Conservation (phyloP, 2,113 vertebrate genomes). For the Oplegnathus fasciatus region DNA sequence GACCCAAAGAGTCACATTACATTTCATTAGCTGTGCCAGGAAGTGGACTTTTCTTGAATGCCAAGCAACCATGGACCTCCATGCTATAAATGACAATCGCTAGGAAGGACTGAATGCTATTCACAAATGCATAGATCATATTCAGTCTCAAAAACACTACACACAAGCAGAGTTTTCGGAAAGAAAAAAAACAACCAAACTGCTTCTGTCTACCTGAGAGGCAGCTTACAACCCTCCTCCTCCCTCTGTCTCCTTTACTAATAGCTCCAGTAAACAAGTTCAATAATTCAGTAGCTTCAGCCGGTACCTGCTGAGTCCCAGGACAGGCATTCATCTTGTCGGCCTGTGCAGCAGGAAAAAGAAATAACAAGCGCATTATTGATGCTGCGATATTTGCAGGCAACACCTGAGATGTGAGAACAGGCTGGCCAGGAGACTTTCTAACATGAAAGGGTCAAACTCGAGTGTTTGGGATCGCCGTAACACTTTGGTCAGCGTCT, state of each 20-base stretch:
- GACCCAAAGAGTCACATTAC: background rate
- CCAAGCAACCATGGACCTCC: background rate
- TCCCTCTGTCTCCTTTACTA: background rate
- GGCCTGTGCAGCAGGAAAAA: conserved; percentile 7
- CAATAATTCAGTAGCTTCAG: conserved; percentile 35
- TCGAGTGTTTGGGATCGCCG: background rate
- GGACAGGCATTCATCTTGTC: conserved; percentile 24
- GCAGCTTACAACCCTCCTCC: background rate
- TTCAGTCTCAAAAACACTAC: background rate
- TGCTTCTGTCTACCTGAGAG: background rate
- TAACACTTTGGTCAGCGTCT: background rate
- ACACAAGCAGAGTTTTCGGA: background rate
- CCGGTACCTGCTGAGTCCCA: conserved; percentile 15
- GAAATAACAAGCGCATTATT: background rate
- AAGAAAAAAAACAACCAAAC: background rate
- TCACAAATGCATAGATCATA: background rate
- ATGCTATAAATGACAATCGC: background rate
- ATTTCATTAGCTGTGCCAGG: background rate
- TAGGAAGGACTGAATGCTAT: background rate
- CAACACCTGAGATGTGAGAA: conserved; percentile 40
- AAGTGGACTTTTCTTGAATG: background rate
- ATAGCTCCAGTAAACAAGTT: conserved; percentile 37
- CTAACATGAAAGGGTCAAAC: background rate
- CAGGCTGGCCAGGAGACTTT: background rate
- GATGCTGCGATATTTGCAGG: conserved; percentile 33